Evolutionary conservation across 2,797 vertebrate genomes (phyloP).

Genomic region (Podarcis lilfordi): DNA sequence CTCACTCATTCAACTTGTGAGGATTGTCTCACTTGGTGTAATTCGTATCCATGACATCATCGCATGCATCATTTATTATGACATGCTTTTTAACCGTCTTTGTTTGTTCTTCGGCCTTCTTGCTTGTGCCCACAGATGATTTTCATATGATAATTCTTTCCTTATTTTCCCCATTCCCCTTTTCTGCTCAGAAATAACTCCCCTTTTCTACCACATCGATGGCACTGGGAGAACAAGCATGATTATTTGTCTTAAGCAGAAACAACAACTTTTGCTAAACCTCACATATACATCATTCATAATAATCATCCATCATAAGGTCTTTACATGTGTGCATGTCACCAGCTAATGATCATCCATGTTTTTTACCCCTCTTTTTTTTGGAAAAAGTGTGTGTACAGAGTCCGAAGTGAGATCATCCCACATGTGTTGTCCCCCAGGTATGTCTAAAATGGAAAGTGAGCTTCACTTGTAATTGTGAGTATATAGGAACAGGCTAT

Average conservation of each 20-base stretch:
- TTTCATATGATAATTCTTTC: conserved; percentile 27
- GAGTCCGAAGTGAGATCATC: conserved; percentile 55
- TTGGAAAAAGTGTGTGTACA: conserved; percentile 4
- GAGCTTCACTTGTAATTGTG: conserved; percentile 41
- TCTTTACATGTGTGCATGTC: conserved; percentile 64
- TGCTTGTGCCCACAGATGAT: conserved; percentile 7
- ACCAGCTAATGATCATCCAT: conserved; percentile 39
- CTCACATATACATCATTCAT: conserved; percentile 36
- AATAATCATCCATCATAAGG: conserved; percentile 64
- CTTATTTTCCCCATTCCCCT: conserved; percentile 29
- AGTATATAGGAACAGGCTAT: conserved; percentile 54
- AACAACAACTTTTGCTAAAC: conserved; percentile 51
- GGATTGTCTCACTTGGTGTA: neutral
- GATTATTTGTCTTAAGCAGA: conserved; percentile 49
- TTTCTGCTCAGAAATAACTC: conserved; percentile 29
- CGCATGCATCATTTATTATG: conserved; percentile 20
- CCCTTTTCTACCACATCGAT: conserved; percentile 31
- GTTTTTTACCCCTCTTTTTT: neutral
- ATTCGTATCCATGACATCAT: conserved; percentile 32
- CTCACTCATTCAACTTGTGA: conserved; percentile 11
- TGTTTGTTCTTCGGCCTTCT: conserved; percentile 27
- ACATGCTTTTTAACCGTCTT: conserved; percentile 29
- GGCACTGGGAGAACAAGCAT: conserved; percentile 8
- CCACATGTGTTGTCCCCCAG: conserved; percentile 51
- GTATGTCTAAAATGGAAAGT: conserved; percentile 49